These are phyloP conservation scores for Lasioglossum pauxillum DNA, from an alignment of 2,888 invertebrate genomes.

Conservation along the genomic window DNA sequence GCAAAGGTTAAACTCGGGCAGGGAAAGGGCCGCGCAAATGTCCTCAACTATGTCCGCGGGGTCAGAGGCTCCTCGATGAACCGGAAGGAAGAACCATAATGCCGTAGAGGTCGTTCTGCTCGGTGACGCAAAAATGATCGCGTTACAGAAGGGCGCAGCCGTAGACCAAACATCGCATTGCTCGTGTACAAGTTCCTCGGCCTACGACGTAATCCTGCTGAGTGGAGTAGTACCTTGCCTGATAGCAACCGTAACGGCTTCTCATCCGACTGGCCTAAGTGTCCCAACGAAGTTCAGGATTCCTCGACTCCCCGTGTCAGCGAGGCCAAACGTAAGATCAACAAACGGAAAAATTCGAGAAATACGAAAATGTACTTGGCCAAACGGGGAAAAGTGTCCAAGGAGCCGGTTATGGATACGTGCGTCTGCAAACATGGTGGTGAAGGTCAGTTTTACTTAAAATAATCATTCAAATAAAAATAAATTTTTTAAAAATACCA, in stretches of 20 bases:
- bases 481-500: too few species aligned
- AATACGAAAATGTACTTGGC: slow-evolving; percentile 26
- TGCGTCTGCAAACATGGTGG: slow-evolving; percentile 22
- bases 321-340: slow-evolving; percentile 32
- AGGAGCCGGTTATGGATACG: slow-evolving; percentile 21
- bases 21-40: background rate
- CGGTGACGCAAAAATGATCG: slow-evolving; percentile 14
- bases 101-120: background rate
- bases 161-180: slow-evolving; percentile 54
- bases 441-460: slow-evolving; percentile 39
- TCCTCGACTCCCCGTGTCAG: slow-evolving; percentile 16
- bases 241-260: background rate
- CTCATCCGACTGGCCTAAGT: slow-evolving; percentile 18
- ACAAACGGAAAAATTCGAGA: slow-evolving; percentile 44
- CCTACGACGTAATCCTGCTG: background rate
- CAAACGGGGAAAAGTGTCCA: slow-evolving; percentile 28
- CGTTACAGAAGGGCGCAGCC: slow-evolving; percentile 46
- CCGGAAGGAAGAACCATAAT: background rate
- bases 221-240: too few species aligned
- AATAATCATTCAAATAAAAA: background rate
- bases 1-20: background rate
- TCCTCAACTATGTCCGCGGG: background rate
- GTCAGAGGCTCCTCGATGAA: background rate
- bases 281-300: slow-evolving; percentile 30
- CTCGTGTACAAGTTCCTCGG: slow-evolving; percentile 64